Conservation (phyloP, 2,888 invertebrate genomes). For the Sinhomidia bicolor region DNA sequence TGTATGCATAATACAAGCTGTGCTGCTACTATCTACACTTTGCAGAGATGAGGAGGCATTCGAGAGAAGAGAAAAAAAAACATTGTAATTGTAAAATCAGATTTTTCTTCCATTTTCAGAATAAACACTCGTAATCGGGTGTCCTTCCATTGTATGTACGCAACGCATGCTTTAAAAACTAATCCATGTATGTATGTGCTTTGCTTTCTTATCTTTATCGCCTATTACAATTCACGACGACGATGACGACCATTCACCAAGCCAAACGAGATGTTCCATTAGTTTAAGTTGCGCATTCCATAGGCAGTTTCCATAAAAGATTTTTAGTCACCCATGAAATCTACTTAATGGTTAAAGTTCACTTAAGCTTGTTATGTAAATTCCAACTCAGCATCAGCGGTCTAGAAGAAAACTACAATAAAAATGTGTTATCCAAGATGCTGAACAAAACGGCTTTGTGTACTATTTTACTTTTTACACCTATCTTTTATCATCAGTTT, state of each 20-base stretch:
- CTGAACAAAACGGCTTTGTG: background rate
- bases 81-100: background rate
- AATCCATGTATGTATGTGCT: background rate
- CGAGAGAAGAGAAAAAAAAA: background rate
- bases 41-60: too few species aligned
- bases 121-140: background rate
- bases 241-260: background rate
- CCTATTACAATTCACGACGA: too few species aligned
- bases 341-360: conserved; percentile 16
- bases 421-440: background rate
- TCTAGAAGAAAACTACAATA: background rate
- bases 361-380: conserved; percentile 37
- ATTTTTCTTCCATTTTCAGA: background rate
- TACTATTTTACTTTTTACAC: background rate
- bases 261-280: conserved; percentile 23
- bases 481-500: background rate
- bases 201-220: background rate
- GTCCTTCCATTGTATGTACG: background rate
- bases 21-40: too few species aligned
- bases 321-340: conserved; percentile 50
- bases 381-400: background rate
- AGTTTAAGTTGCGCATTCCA: conserved; percentile 17
- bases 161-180: background rate
- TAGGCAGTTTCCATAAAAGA: conserved; percentile 28
- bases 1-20: too few species aligned